phyloP scores from a whole-genome alignment of 2,888 invertebrate genomes.

The Ligdia adustata region DNA sequence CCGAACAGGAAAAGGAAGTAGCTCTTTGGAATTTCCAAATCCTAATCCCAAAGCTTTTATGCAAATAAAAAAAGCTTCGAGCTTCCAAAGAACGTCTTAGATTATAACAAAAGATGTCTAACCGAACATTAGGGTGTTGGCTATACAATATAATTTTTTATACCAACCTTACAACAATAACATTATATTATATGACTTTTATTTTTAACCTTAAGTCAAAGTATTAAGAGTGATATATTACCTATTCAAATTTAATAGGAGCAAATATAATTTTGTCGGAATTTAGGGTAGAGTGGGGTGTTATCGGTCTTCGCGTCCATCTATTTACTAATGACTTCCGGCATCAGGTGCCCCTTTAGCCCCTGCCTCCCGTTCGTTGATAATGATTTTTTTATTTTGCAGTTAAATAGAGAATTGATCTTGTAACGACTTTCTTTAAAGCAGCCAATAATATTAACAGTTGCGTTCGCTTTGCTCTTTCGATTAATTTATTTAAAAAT shows the following conservation, averaged over 20 bases:
- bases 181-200: conserved; percentile 23
- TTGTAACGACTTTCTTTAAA: conserved; percentile 33
- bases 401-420: conserved; percentile 23
- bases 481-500: too few species aligned
- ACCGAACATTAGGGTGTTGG: conserved; percentile 66
- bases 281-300: conserved; percentile 75
- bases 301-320: conserved; percentile 76
- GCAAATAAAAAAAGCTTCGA: conserved; percentile 38
- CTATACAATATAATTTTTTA: conserved; percentile 73
- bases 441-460: conserved; percentile 8
- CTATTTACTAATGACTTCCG: conserved; percentile 84
- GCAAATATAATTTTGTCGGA: conserved; percentile 47
- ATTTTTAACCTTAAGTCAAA: conserved; percentile 26
- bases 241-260: conserved; percentile 1
- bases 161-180: conserved; percentile 45
- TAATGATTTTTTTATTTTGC: conserved; percentile 57
- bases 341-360: conserved; percentile 69
- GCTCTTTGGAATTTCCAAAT: background rate
- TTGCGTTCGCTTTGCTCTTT: too few species aligned
- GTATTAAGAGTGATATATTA: conserved; percentile 20
- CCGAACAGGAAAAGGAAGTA: conserved; percentile 23
- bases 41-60: conserved; percentile 33
- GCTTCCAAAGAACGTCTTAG: conserved; percentile 65
- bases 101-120: conserved; percentile 70
- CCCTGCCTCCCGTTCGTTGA: conserved; percentile 54